Percentiles rank a stretch among this genome's conserved stretches.
phyloP scores from a whole-genome alignment of 2,797 vertebrate species.

The Macrochelys suwanniensis region DNA sequence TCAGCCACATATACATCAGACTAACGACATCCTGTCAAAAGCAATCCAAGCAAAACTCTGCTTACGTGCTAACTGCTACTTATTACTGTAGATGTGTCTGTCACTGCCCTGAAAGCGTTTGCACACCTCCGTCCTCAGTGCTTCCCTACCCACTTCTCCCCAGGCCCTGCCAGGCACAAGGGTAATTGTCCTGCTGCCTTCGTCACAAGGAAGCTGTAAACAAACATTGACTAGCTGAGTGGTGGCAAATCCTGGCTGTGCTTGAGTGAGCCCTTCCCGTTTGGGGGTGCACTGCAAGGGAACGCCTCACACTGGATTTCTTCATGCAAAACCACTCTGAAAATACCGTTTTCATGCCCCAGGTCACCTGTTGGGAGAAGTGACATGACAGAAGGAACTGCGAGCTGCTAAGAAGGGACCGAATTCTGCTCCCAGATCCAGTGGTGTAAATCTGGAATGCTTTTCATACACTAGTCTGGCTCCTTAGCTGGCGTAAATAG shows the following conservation, averaged over 20 bases:
- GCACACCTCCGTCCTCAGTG: not conserved
- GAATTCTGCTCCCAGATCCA: not conserved
- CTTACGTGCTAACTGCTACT: not conserved
- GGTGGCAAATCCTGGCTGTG: not conserved
- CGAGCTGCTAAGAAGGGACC: not conserved
- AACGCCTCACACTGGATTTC: not conserved
- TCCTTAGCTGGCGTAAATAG: not conserved
- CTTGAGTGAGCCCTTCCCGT: not conserved
- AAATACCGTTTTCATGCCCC: not conserved
- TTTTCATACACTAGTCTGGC: not conserved
- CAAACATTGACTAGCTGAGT: not conserved
- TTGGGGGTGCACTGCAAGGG: not conserved
- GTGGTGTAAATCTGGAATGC: not conserved
- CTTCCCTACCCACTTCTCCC: not conserved
- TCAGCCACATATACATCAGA: constrained; percentile 53
- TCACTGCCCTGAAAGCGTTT: constrained; percentile 1
- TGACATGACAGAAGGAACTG: not conserved
- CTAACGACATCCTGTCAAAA: constrained; percentile 48
- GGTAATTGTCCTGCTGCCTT: not conserved
- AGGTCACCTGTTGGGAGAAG: not conserved
- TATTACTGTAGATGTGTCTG: not conserved
- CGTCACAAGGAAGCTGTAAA: not conserved
- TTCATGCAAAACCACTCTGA: not conserved
- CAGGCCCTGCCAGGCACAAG: not conserved
- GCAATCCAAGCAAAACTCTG: not conserved